A percentile compares a stretch with the other conserved stretches of the same genome.
Evolutionary conservation across 2,888 invertebrate genomes (phyloP).

Genomic region (Hypena proboscidalis): DNA sequence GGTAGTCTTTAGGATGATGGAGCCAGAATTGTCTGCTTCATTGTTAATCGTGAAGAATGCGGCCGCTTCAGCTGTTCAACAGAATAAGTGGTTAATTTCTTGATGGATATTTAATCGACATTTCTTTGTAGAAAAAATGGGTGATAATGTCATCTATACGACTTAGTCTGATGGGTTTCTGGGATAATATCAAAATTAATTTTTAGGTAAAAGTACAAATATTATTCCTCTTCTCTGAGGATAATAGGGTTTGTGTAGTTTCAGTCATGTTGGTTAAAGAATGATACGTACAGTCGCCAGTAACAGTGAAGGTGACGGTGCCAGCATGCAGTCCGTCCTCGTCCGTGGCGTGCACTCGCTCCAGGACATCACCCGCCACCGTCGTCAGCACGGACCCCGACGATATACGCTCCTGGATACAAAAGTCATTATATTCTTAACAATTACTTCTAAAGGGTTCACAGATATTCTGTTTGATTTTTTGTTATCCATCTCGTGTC

Average conservation of each 20-base stretch:
- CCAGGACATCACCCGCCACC: slow-evolving; percentile 66
- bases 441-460: no score
- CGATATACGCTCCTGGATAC: slow-evolving; percentile 69
- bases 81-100: background rate
- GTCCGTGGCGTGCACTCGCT: slow-evolving; percentile 80
- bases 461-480: no score
- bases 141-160: no score
- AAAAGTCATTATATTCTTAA: no score
- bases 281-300: slow-evolving; percentile 61
- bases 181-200: no score
- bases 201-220: no score
- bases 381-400: slow-evolving; percentile 57
- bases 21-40: slow-evolving; percentile 62
- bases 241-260: no score
- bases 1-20: slow-evolving; percentile 55
- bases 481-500: no score
- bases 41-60: slow-evolving; percentile 66
- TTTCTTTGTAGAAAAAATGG: background rate
- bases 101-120: background rate
- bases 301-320: slow-evolving; percentile 74
- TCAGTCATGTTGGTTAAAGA: no score
- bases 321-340: slow-evolving; percentile 85
- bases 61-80: slow-evolving; percentile 55
- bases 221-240: no score
- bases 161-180: no score